Evolutionary conservation across 2,888 invertebrate genomes (phyloP), one percentile per base, ranked within the genome.

Genomic region (Synergus itoensis): DNA sequence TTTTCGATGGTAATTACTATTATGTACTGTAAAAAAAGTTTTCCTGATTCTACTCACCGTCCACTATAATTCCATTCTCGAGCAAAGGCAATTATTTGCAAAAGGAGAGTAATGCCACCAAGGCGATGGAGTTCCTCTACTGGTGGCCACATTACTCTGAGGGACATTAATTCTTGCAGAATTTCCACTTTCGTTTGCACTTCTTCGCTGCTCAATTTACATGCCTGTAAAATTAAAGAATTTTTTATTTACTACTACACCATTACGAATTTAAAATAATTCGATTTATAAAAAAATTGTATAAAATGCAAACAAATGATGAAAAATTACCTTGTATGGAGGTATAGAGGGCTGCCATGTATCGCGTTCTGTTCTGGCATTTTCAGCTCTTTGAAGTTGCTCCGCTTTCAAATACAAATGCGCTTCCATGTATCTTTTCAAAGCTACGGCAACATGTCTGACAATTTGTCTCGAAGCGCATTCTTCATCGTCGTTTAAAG

Each of bases 61-160:
- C 98, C 98, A 85, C 96, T 96, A 90, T 96, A 97, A 92, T 97
- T 97, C 98, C 98, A 98, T 87, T 98, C 97, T 90, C 97, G 97
- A 0, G 98, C 96, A 88, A 97, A 96, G 0, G 97, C 97, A 28
- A 99, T 96, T 5, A 99, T 96, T 90, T 97, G 96, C 82, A 98
- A 93, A 41, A 99, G 93, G 77, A 98, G 93, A 0, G 95, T 94
- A 18, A 97, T 95, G 0, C 98, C 98, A 4, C 98, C 98, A 48
- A 99, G 93, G 87, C 96, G 95, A 81, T 97, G 92, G 43, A 99
- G 94, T 86, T 98, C 96, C 89, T 98, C 97, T 0, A 99, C 97
- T 0, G 99, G 98, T 76, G 95, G 93, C 99, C 99, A 99, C 90
- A 84, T 94, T 9, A 96, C 94, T 78, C 96, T 94, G 84, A 96